Conservation (phyloP, 2,888 invertebrate genomes). For the Epinotia demarniana region DNA sequence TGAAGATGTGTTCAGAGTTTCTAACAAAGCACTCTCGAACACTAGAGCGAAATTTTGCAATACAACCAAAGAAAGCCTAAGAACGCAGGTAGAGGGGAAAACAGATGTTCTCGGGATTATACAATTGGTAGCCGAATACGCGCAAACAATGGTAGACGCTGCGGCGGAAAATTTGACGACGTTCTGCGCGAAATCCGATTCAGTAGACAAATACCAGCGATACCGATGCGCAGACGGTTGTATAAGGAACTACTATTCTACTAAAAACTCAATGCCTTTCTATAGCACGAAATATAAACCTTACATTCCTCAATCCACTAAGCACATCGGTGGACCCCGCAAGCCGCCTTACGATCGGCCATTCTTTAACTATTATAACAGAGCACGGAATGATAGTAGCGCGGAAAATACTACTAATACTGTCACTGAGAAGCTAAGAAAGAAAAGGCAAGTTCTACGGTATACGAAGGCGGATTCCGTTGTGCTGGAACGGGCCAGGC, state of each 20-base stretch:
- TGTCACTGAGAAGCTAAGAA: neutral
- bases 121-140: slow-evolving; percentile 56
- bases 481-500: neutral
- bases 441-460: neutral
- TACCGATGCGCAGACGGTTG: slow-evolving; percentile 48
- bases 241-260: slow-evolving; percentile 48
- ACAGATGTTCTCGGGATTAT: slow-evolving; percentile 60
- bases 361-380: neutral
- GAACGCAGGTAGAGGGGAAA: slow-evolving; percentile 23
- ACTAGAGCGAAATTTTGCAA: slow-evolving; percentile 66
- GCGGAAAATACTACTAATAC: neutral
- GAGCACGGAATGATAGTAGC: neutral
- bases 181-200: slow-evolving; percentile 61
- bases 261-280: neutral
- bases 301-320: slow-evolving; percentile 55
- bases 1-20: slow-evolving; percentile 60
- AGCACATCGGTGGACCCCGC: slow-evolving; percentile 39
- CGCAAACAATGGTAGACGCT: slow-evolving; percentile 55
- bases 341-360: neutral
- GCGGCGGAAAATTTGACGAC: slow-evolving; percentile 59
- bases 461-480: neutral
- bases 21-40: slow-evolving; percentile 59
- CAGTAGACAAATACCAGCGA: slow-evolving; percentile 57
- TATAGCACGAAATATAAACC: slow-evolving; percentile 64
- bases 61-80: slow-evolving; percentile 44